Conservation (phyloP, 2,888 invertebrate genomes). For the Pachydiplax longipennis region DNA sequence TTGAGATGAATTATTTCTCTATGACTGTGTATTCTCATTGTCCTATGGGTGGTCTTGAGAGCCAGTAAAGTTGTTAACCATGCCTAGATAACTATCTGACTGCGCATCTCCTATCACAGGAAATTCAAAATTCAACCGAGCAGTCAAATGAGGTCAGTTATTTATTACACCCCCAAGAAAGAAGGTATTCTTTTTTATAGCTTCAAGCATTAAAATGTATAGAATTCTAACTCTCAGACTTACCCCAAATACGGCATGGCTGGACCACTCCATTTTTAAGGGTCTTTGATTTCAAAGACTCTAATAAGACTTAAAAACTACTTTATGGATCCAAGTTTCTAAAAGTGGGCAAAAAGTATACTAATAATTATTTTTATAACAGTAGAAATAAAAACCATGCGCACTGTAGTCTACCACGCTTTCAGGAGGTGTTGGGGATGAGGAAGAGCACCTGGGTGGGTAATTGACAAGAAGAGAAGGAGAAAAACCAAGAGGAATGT, state of each 20-base stretch:
- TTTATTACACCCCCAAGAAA: slow-evolving; percentile 39
- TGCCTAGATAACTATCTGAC: slow-evolving; percentile 25
- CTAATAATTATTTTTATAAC: slow-evolving; percentile 44
- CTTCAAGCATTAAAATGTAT: slow-evolving; percentile 41
- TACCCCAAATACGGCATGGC: slow-evolving; percentile 39
- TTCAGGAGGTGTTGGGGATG: neutral
- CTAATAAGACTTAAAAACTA: slow-evolving; percentile 44
- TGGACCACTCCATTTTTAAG: slow-evolving; percentile 41
- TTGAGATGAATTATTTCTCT: slow-evolving; percentile 42
- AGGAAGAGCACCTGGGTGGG: slow-evolving; percentile 35
- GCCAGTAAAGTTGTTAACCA: slow-evolving; percentile 39
- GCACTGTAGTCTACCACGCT: slow-evolving; percentile 44
- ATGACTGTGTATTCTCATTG: slow-evolving; percentile 44
- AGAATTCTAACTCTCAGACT: slow-evolving; percentile 45
- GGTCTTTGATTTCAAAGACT: slow-evolving; percentile 41
- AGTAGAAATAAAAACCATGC: slow-evolving; percentile 43
- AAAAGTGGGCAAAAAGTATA: slow-evolving; percentile 44
- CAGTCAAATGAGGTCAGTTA: slow-evolving; percentile 31
- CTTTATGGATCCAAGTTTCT: slow-evolving; percentile 44
- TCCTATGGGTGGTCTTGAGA: slow-evolving; percentile 41
- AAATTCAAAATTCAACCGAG: slow-evolving; percentile 15
- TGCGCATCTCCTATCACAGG: slow-evolving; percentile 27
- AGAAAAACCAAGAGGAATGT: slow-evolving; percentile 39
- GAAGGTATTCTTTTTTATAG: slow-evolving; percentile 42
- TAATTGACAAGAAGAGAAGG: slow-evolving; percentile 41